Evolutionary conservation across 2,888 invertebrate genomes (phyloP).

Genomic region (Rotaria magnacalcarata): DNA sequence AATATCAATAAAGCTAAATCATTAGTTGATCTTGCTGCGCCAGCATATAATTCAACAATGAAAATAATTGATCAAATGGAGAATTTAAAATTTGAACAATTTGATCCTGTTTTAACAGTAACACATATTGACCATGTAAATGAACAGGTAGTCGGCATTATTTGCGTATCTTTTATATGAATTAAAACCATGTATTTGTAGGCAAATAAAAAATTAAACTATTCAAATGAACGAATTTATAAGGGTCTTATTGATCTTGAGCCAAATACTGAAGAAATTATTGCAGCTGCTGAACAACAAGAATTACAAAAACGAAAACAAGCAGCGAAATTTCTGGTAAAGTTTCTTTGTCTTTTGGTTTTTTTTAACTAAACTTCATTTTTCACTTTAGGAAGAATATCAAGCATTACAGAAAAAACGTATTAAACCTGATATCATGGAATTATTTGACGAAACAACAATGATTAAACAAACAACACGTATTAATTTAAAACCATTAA

Average conservation of each 20-base stretch:
- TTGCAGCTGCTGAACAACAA: conserved; percentile 32
- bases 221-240: conserved; percentile 22
- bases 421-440: conserved; percentile 28
- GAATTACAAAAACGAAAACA: conserved; percentile 37
- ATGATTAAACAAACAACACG: conserved; percentile 21
- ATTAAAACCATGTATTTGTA: background rate
- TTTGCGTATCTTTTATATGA: too few species aligned
- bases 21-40: background rate
- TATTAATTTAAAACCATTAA: conserved; percentile 34
- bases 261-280: background rate
- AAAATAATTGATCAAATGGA: conserved; percentile 33
- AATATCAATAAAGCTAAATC: background rate
- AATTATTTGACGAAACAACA: conserved; percentile 33
- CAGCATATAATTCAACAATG: conserved; percentile 25
- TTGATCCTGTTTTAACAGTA: conserved; percentile 27
- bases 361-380: background rate
- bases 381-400: background rate
- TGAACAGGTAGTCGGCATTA: background rate
- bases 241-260: conserved; percentile 9
- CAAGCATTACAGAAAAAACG: conserved; percentile 11
- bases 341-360: background rate
- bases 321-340: conserved; percentile 23
- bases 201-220: conserved; percentile 35
- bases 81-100: conserved; percentile 36
- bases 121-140: background rate